These are phyloP conservation scores for Miltochrista miniata DNA, from an alignment of 2,888 invertebrate species.

Conservation along the genomic window DNA sequence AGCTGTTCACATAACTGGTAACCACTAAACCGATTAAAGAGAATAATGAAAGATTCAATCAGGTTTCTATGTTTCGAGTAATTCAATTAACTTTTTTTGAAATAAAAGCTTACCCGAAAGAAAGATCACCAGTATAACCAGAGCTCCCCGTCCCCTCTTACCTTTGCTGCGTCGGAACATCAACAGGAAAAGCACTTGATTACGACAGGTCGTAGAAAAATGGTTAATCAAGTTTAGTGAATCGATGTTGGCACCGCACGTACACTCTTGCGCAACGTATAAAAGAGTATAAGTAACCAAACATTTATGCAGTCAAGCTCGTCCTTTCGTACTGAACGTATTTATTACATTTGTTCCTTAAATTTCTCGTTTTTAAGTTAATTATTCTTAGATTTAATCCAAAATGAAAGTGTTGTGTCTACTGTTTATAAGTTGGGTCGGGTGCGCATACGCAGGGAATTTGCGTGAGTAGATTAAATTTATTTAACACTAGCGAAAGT, in stretches of 20 bases:
- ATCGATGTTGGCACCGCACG: conserved; percentile 18
- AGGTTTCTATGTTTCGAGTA: background rate
- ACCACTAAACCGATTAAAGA: too few relatives aligned
- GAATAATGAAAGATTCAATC: too few relatives aligned
- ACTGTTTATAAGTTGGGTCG: conserved; percentile 42
- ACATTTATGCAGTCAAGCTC: conserved; percentile 32
- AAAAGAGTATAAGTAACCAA: conserved; percentile 33
- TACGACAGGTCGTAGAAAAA: conserved; percentile 16
- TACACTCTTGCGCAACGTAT: conserved; percentile 46
- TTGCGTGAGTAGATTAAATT: conserved; percentile 57
- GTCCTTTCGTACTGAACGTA: conserved; percentile 15
- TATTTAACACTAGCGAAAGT: background rate
- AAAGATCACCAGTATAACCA: background rate
- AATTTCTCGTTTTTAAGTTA: conserved; percentile 19
- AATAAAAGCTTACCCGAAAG: background rate
- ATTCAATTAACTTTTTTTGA: background rate
- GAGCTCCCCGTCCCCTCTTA: conserved; percentile 8
- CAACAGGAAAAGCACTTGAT: conserved; percentile 15
- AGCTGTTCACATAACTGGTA: too few relatives aligned
- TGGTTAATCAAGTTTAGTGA: conserved; percentile 29
- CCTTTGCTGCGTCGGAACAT: background rate
- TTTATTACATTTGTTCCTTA: conserved; percentile 13
- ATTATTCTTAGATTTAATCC: conserved; percentile 22
- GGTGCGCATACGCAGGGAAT: conserved; percentile 43
- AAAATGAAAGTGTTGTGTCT: conserved; percentile 60